These are phyloP conservation scores for Clarias gariepinus DNA, from an alignment of 2,113 vertebrate species.

Conservation along the genomic window DNA sequence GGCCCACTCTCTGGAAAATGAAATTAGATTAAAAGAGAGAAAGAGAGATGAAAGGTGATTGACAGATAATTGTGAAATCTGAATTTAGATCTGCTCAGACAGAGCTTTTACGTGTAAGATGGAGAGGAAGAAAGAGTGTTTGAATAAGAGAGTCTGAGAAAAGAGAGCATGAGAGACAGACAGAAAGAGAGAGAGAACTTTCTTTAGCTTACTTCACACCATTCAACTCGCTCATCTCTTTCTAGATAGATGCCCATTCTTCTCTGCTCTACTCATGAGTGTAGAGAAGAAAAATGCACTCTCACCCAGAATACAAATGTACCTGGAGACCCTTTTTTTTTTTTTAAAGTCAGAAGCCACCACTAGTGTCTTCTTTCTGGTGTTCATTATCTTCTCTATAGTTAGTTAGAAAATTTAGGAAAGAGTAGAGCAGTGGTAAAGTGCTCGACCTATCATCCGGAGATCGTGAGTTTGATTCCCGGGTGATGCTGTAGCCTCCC, in stretches of 20 bases:
- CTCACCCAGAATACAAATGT: background rate
- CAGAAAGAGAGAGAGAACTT: background rate
- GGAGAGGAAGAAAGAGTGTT: background rate
- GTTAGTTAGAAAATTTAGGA: background rate
- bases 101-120: background rate
- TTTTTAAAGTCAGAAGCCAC: background rate
- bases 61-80: conserved; percentile 31
- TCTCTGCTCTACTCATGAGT: background rate
- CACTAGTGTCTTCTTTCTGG: background rate
- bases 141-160: background rate
- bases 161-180: background rate
- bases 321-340: background rate
- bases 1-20: background rate
- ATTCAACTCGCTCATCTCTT: background rate
- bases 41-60: conserved; percentile 23
- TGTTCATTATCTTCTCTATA: background rate
- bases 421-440: background rate
- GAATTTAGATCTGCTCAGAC: conserved; percentile 31
- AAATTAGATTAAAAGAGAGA: background rate
- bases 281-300: background rate
- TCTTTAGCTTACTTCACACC: background rate
- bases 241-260: background rate
- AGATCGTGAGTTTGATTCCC: too few relatives aligned
- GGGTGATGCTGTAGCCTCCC: too few relatives aligned
- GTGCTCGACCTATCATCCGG: too few relatives aligned